phyloP scores from a whole-genome alignment of 2,113 vertebrate genomes.

The Thunnus maccoyii region DNA sequence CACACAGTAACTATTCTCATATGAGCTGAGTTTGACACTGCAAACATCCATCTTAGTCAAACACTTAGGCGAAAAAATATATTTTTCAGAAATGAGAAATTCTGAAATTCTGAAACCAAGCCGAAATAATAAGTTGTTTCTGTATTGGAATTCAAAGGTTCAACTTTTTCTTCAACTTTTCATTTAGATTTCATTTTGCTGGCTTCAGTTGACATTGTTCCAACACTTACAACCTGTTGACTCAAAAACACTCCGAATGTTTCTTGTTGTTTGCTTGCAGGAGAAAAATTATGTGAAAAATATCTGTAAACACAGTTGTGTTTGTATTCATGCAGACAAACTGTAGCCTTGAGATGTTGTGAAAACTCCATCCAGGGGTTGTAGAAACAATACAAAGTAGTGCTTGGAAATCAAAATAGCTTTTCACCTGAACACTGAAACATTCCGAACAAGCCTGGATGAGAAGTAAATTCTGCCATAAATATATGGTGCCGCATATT shows the following conservation, averaged over 20 bases:
- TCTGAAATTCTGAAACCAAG: not conserved
- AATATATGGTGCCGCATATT: not conserved
- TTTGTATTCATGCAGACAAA: slow-evolving; percentile 15
- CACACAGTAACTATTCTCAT: too few species aligned
- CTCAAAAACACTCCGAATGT: not conserved
- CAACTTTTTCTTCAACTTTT: slow-evolving; percentile 11
- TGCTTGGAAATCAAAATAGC: slow-evolving; percentile 13
- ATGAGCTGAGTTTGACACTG: too few species aligned
- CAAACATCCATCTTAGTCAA: too few species aligned
- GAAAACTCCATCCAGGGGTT: not conserved
- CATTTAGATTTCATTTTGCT: not conserved
- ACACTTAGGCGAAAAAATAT: not conserved
- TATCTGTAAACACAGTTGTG: not conserved
- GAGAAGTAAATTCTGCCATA: not conserved
- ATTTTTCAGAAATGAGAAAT: too few species aligned
- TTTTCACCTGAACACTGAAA: slow-evolving; percentile 10
- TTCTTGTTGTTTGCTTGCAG: not conserved
- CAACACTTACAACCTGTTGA: not conserved
- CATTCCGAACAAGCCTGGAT: not conserved
- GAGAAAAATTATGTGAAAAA: not conserved
- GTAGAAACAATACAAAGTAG: not conserved
- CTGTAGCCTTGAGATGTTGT: slow-evolving; percentile 21
- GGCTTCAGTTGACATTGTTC: not conserved
- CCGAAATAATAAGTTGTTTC: not conserved
- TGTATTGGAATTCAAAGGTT: not conserved